A percentile compares a stretch with the other conserved stretches of the same genome.
Evolutionary conservation across 1,140 invertebrate genomes (phyloP).

Genomic region (Pteromalus puparum): DNA sequence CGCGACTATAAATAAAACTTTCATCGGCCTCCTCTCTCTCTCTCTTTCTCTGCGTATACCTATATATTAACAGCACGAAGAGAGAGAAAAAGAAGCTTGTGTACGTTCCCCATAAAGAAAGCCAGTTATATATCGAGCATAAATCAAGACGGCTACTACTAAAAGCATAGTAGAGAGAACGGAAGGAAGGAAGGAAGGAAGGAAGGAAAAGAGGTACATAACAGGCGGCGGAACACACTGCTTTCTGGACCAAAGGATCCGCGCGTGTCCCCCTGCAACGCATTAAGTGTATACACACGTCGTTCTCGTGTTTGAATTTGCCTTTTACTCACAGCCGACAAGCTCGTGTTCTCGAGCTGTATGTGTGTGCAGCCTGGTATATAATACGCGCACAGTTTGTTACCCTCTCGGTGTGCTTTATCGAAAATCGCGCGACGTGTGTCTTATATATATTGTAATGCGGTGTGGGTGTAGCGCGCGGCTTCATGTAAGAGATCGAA

Average conservation of each 20-base stretch:
- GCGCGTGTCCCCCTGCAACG: too few relatives aligned
- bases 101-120: background rate
- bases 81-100: background rate
- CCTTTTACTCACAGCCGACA: constrained; percentile 10
- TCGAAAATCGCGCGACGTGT: background rate
- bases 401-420: background rate
- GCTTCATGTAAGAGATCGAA: too few relatives aligned
- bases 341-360: too few relatives aligned
- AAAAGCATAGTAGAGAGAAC: background rate
- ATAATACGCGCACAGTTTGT: background rate
- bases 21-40: background rate
- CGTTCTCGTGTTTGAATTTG: constrained; percentile 11
- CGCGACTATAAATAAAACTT: constrained; percentile 19
- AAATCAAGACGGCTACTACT: background rate
- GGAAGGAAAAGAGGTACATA: background rate
- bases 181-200: background rate
- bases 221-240: background rate
- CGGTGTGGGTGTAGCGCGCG: too few relatives aligned
- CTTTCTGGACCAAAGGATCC: constrained; percentile 7
- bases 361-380: too few relatives aligned
- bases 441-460: background rate
- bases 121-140: background rate
- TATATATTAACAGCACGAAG: background rate
- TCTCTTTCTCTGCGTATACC: too few relatives aligned
- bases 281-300: background rate